These are phyloP conservation scores for Hyles lineata DNA, from an alignment of 2,888 invertebrate species.

Conservation along the genomic window DNA sequence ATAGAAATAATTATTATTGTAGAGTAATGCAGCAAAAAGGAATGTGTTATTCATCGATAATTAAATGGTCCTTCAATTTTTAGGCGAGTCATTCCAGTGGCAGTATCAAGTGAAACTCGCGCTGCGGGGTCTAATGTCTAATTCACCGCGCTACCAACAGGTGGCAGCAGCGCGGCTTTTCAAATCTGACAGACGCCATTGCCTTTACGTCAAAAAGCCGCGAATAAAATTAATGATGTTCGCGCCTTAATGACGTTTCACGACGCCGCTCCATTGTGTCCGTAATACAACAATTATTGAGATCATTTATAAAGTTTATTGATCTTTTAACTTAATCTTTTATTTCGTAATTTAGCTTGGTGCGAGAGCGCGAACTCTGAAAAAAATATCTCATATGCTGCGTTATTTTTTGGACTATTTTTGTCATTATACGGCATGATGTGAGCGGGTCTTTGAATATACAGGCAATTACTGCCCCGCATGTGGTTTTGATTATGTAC, in stretches of 20 bases:
- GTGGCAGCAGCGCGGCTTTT: constrained; percentile 81
- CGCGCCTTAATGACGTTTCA: constrained; percentile 84
- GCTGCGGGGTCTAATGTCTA: constrained; percentile 79
- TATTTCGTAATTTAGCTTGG: constrained; percentile 84
- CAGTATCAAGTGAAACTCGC: constrained; percentile 77
- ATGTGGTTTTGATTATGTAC: constrained; percentile 84
- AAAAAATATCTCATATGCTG: constrained; percentile 83
- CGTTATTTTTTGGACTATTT: constrained; percentile 83
- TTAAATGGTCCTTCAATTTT: constrained; percentile 57
- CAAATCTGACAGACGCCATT: constrained; percentile 84
- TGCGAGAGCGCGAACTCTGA: constrained; percentile 80
- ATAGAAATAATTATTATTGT: constrained; percentile 35
- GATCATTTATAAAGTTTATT: constrained; percentile 86
- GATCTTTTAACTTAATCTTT: constrained; percentile 85
- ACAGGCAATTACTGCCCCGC: constrained; percentile 84
- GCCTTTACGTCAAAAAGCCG: constrained; percentile 83
- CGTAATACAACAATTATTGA: constrained; percentile 85
- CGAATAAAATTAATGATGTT: constrained; percentile 85
- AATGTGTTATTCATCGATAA: constrained; percentile 46
- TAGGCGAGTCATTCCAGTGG: constrained; percentile 78
- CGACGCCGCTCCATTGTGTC: constrained; percentile 84
- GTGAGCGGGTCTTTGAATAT: constrained; percentile 83
- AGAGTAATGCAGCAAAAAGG: constrained; percentile 39
- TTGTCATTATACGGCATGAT: constrained; percentile 85
- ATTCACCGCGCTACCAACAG: constrained; percentile 84